Evolutionary conservation across 2,888 invertebrate genomes (phyloP), one percentile per base, ranked within the genome.

Genomic region (Drosophila subquinaria): DNA sequence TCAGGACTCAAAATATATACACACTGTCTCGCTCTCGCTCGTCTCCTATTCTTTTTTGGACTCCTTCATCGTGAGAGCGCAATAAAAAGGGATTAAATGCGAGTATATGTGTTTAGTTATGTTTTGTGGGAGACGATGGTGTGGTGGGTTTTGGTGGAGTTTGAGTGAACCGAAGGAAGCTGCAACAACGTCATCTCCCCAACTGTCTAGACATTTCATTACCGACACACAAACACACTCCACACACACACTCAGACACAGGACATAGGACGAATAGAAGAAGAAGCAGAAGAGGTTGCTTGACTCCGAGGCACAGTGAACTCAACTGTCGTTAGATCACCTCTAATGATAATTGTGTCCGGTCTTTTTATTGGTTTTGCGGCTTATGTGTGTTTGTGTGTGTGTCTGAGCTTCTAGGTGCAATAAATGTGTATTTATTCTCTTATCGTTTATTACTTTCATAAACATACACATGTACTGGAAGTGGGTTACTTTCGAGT

Each of bases 131-230:
- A 30, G 40, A 30, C n/a, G 38, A n/a, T 27, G 13, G n/a, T 48
- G 42, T 9, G 51, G 51, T 51, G 47, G 47, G 40, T 38, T 36
- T 30, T 45, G 59, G 36, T 47, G 55, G 47, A 52, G 56, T 66
- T 64, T 73, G 70, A 60, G 56, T 67, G 43, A 36, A 55, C 59
- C 72, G 62, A 76, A 87, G 81, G 79, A 89, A 79, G 87, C 80
- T 87, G 76, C 81, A 77, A 79, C 80, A 65, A 73, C 70, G 72
- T 81, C 86, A 76, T 69, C 74, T 75, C 59, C 70, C 57, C 70
- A 60, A 74, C 77, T 85, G 87, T 88, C 87, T 88, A 88, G 87
- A 88, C 87, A 69, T 86, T 79, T 88, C 79, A 87, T 90, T 85
- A 89, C 85, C 81, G 76, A 73, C 71, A 72, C 66, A 79, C 69